phyloP scores from a whole-genome alignment of 2,113 vertebrate genomes.

The Osmerus mordax region DNA sequence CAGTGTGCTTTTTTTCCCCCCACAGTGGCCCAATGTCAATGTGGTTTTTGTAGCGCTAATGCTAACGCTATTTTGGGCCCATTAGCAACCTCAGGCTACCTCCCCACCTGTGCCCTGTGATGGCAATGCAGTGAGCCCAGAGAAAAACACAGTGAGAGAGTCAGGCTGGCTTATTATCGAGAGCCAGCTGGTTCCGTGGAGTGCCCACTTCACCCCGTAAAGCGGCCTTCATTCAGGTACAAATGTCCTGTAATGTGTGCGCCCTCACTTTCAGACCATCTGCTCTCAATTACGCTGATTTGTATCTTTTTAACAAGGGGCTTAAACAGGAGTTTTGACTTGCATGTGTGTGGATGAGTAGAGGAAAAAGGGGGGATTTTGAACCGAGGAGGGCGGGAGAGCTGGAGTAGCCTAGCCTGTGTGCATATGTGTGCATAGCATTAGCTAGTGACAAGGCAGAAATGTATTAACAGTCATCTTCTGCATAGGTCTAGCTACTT shows the following conservation, averaged over 20 bases:
- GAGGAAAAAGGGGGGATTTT: conserved; percentile 3
- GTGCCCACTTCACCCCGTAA: conserved; percentile 65
- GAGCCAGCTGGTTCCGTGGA: conserved; percentile 64
- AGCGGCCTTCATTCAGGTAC: conserved; percentile 63
- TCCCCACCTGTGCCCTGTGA: conserved; percentile 39
- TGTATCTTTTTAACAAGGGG: conserved; percentile 60
- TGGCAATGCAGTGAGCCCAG: conserved; percentile 10
- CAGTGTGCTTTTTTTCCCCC: conserved; percentile 15
- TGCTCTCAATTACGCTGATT: conserved; percentile 74
- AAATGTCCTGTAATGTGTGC: conserved; percentile 69
- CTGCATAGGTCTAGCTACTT: too few species aligned
- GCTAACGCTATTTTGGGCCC: conserved; percentile 32
- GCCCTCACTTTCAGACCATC: conserved; percentile 56
- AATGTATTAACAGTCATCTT: too few species aligned
- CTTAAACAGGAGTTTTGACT: conserved; percentile 41
- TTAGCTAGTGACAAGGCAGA: neutral
- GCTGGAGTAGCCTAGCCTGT: neutral
- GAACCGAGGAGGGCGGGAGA: neutral
- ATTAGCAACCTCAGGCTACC: conserved; percentile 23
- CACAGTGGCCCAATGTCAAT: conserved; percentile 18
- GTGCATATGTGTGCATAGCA: conserved; percentile 5
- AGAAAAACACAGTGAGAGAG: conserved; percentile 60
- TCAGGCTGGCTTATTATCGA: conserved; percentile 51
- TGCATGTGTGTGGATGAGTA: conserved; percentile 27
- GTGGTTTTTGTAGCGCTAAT: conserved; percentile 29